Evolutionary conservation across 2,113 vertebrate genomes (phyloP).

Genomic region (Hypomesus transpacificus): DNA sequence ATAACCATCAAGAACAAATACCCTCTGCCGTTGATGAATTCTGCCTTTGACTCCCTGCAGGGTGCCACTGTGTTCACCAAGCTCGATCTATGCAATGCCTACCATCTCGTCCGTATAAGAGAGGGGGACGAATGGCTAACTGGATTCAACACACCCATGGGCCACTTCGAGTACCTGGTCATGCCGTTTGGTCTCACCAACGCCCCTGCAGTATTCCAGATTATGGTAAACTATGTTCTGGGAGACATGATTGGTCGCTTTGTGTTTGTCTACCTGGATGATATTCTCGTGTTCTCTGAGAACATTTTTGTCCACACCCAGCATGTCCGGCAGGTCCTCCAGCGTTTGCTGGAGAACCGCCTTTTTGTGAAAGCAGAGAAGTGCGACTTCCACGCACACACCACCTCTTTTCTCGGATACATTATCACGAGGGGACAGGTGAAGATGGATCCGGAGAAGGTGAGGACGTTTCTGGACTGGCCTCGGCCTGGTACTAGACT

Average conservation of each 20-base stretch:
- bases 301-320: neutral
- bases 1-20: too few relatives aligned
- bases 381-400: neutral
- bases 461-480: too few relatives aligned
- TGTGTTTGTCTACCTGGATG: neutral
- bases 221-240: too few relatives aligned
- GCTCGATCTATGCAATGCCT: neutral
- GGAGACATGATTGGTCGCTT: neutral
- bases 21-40: too few relatives aligned
- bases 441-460: too few relatives aligned
- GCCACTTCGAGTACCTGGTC: neutral
- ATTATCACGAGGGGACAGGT: too few relatives aligned
- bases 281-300: neutral
- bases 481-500: too few relatives aligned
- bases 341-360: neutral
- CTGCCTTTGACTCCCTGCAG: too few relatives aligned
- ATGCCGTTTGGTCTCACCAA: neutral
- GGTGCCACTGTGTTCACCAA: neutral
- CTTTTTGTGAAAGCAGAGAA: neutral
- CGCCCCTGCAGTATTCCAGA: neutral
- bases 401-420: too few relatives aligned
- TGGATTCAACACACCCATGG: neutral
- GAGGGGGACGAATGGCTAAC: slow-evolving; percentile 1
- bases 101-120: neutral
- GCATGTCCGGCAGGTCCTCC: neutral